Percentiles rank a stretch among this genome's conserved stretches.
Conservation (phyloP, 2,113 vertebrate genomes). For the Phaetusa simplex region DNA sequence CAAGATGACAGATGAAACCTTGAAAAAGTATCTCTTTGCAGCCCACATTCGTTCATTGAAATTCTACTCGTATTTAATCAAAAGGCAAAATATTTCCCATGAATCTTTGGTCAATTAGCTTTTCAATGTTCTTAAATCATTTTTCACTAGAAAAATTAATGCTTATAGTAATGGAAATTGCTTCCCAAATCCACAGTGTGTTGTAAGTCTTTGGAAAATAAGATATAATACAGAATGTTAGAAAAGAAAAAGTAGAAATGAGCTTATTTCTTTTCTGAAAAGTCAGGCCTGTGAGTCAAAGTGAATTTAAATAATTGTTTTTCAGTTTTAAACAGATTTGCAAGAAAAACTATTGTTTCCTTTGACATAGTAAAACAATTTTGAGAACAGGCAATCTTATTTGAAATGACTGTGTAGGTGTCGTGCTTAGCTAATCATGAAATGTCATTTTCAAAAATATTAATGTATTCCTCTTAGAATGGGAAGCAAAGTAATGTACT, state of each 20-base stretch:
- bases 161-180: not conserved
- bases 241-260: not conserved
- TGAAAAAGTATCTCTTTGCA: not conserved
- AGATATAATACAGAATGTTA: not conserved
- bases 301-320: constrained; percentile 52
- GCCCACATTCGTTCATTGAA: not conserved
- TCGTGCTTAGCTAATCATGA: constrained; percentile 60
- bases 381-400: constrained; percentile 35
- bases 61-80: constrained; percentile 1
- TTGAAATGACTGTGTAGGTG: constrained; percentile 55
- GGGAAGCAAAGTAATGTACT: constrained; percentile 18
- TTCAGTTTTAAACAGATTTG: constrained; percentile 12
- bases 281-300: constrained; percentile 4
- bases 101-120: not conserved
- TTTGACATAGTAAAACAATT: constrained; percentile 55
- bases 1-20: not conserved
- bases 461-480: constrained; percentile 35
- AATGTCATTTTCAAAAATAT: constrained; percentile 60
- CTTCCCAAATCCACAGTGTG: not conserved
- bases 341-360: constrained; percentile 29
- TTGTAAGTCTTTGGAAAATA: constrained; percentile 27
- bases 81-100: not conserved
- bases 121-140: not conserved
- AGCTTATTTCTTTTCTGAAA: constrained; percentile 6
- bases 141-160: not conserved